Evolutionary conservation across 2,797 vertebrate species (phyloP).

Genomic region (Alca torda): DNA sequence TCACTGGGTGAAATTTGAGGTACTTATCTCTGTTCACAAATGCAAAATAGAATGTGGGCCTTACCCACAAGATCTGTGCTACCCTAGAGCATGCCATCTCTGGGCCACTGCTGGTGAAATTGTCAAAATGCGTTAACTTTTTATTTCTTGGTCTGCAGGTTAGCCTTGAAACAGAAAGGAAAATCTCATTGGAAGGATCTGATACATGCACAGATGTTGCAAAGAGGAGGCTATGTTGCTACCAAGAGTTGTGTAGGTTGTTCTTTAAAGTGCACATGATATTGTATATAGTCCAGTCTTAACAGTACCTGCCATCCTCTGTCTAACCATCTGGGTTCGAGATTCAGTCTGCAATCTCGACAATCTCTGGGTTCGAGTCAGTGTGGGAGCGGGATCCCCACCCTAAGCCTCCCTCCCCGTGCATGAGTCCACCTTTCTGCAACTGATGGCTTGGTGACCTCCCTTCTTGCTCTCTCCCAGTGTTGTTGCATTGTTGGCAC

Average conservation of each 20-base stretch:
- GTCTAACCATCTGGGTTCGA: background rate
- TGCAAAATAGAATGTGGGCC: background rate
- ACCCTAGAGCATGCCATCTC: background rate
- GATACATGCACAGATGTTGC: background rate
- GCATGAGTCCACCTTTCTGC: background rate
- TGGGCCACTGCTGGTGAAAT: background rate
- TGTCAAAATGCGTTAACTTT: background rate
- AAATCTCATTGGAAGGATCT: background rate
- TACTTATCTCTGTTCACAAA: background rate
- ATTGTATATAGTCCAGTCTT: background rate
- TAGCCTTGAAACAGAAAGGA: background rate
- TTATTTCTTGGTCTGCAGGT: background rate
- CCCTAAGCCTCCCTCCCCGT: fast-evolving
- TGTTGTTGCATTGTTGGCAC: fast-evolving
- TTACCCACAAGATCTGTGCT: background rate
- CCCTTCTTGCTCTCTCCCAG: background rate
- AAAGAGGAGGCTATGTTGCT: background rate
- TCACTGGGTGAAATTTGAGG: background rate
- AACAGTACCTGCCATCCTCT: background rate
- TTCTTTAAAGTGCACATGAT: background rate
- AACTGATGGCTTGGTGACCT: background rate
- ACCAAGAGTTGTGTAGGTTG: background rate
- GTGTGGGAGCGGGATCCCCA: fast-evolving
- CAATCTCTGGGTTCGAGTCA: fast-evolving
- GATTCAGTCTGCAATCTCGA: background rate